These are phyloP conservation scores for Cerastis leucographa DNA, from an alignment of 2,888 invertebrate genomes.

Conservation along the genomic window DNA sequence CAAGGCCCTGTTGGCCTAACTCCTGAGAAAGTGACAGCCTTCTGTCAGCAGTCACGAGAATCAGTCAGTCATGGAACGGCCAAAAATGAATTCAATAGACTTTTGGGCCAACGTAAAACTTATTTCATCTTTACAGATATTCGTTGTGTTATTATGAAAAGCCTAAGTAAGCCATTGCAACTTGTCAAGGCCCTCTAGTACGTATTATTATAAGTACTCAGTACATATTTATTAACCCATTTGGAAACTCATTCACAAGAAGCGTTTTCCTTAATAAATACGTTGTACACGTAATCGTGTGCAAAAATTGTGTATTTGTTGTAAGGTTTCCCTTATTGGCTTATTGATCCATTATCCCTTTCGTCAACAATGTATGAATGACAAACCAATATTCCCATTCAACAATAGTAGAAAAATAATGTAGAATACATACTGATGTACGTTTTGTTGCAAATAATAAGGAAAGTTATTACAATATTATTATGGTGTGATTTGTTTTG, in stretches of 20 bases:
- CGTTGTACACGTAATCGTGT: neutral
- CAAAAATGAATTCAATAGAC: neutral
- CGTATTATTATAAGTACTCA: neutral
- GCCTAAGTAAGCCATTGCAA: neutral
- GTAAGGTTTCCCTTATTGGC: conserved; percentile 14
- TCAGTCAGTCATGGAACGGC: neutral
- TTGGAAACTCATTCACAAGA: neutral
- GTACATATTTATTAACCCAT: neutral
- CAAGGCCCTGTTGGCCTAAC: too few relatives aligned
- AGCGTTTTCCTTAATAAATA: neutral
- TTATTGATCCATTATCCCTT: neutral
- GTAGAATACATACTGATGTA: neutral
- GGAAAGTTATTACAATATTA: conserved; percentile 29
- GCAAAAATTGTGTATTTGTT: neutral
- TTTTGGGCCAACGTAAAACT: neutral
- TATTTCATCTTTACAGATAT: too few relatives aligned
- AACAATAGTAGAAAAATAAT: conserved; percentile 19
- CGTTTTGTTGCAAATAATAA: conserved; percentile 13
- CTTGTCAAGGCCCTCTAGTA: neutral
- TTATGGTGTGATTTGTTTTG: conserved; percentile 26
- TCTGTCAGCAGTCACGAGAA: neutral
- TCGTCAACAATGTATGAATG: neutral
- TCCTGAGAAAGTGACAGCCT: neutral
- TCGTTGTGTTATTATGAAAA: neutral
- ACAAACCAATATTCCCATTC: conserved; percentile 31